Evolutionary conservation across 2,797 vertebrate genomes (phyloP).

Genomic region (Coregonus suidteri): DNA sequence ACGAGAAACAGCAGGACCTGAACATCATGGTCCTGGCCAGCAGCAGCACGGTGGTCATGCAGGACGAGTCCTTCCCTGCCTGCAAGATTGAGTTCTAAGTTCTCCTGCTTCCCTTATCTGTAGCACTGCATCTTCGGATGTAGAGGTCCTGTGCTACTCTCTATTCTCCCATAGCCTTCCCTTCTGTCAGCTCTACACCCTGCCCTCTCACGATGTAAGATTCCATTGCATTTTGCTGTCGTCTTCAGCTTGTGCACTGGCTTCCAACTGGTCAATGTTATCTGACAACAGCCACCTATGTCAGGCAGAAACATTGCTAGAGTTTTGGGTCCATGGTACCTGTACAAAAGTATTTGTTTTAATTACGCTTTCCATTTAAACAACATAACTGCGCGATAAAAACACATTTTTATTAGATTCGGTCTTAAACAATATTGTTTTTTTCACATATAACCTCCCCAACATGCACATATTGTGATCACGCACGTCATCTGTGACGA

Average conservation of each 20-base stretch:
- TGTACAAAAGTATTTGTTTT: background rate
- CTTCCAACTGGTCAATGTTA: constrained; percentile 38
- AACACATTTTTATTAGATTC: background rate
- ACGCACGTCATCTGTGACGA: background rate
- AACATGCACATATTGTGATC: background rate
- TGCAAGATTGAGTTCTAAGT: constrained; percentile 99
- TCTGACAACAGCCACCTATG: constrained; percentile 26
- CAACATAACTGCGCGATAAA: background rate
- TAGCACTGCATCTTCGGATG: constrained; percentile 19
- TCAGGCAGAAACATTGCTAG: constrained; percentile 1
- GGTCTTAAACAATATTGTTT: background rate
- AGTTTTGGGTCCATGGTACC: background rate
- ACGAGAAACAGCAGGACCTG: constrained; percentile 95
- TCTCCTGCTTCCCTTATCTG: constrained; percentile 28
- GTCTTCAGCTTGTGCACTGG: constrained; percentile 31
- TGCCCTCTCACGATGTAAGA: constrained; percentile 44
- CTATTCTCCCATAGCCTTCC: constrained; percentile 48
- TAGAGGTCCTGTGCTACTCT: constrained; percentile 36
- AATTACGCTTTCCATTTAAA: background rate
- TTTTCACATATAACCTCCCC: background rate
- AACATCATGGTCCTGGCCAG: constrained; percentile 98
- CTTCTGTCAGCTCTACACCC: constrained; percentile 34
- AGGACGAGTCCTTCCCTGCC: constrained; percentile 98
- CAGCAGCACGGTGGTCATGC: constrained; percentile 99
- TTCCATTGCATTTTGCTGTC: constrained; percentile 48